phyloP scores from a whole-genome alignment of 2,113 vertebrate species.

The Mellivora capensis region DNA sequence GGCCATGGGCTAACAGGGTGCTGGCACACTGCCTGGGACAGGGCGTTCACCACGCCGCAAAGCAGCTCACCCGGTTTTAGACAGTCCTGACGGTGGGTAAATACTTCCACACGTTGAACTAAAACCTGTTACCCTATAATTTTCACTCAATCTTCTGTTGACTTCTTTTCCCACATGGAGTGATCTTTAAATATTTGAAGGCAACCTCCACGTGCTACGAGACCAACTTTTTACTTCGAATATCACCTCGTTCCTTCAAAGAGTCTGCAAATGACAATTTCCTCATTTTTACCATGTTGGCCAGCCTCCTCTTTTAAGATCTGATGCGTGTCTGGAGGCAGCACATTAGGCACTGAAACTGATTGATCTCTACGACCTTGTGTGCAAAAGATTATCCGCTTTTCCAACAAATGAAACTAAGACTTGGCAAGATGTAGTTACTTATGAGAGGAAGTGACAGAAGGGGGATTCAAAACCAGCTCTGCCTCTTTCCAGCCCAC shows the following conservation, averaged over 20 bases:
- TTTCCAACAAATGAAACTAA: conserved; percentile 26
- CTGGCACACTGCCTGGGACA: conserved; percentile 60
- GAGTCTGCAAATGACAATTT: not conserved
- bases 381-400: not conserved
- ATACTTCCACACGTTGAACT: not conserved
- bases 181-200: not conserved
- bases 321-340: not conserved
- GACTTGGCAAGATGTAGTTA: not conserved
- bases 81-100: conserved; percentile 21
- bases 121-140: not conserved
- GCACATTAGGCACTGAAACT: not conserved
- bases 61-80: not conserved
- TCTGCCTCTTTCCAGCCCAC: not conserved
- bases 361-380: not conserved
- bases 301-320: not conserved
- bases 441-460: not conserved
- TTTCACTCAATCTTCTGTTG: not conserved
- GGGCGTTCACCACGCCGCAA: conserved; percentile 2
- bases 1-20: not conserved
- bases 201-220: not conserved
- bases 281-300: not conserved
- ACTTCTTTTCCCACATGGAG: not conserved
- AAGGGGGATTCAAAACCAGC: not conserved
- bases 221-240: not conserved
- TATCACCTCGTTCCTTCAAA: not conserved